A percentile compares a stretch with the other conserved stretches of the same genome.
Conservation (phyloP, 35 echinoderm and acorn worm species). For the Heliocidaris tuberculata region DNA sequence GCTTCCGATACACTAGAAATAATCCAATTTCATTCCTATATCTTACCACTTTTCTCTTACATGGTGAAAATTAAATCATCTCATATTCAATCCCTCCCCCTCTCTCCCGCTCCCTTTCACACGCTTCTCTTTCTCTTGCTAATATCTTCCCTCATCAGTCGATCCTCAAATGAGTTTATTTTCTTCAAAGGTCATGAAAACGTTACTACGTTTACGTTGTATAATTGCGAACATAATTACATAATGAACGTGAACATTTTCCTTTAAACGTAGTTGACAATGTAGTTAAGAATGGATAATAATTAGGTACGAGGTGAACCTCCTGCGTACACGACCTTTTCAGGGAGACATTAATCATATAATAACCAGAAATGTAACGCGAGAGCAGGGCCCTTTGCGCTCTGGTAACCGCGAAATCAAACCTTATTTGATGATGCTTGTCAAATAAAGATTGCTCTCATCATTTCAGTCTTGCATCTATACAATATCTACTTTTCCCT, state of each 20-base stretch:
- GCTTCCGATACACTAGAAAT: neutral
- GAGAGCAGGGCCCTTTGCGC: neutral
- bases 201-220: neutral
- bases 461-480: neutral
- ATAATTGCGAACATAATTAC: neutral
- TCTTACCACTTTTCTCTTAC: neutral
- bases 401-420: slow-evolving; percentile 21
- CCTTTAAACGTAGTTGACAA: neutral
- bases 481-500: neutral
- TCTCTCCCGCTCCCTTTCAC: neutral
- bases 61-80: neutral
- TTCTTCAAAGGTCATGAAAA: neutral
- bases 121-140: neutral
- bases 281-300: neutral
- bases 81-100: neutral
- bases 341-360: neutral
- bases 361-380: neutral
- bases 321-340: neutral
- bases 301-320: neutral
- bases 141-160: neutral
- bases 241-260: neutral
- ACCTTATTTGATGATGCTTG: slow-evolving; percentile 14
- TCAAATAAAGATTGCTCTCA: neutral
- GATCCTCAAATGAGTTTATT: neutral
- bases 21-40: neutral